Conservation (phyloP, 2,888 invertebrate genomes). For the Oxytorus armatus region DNA sequence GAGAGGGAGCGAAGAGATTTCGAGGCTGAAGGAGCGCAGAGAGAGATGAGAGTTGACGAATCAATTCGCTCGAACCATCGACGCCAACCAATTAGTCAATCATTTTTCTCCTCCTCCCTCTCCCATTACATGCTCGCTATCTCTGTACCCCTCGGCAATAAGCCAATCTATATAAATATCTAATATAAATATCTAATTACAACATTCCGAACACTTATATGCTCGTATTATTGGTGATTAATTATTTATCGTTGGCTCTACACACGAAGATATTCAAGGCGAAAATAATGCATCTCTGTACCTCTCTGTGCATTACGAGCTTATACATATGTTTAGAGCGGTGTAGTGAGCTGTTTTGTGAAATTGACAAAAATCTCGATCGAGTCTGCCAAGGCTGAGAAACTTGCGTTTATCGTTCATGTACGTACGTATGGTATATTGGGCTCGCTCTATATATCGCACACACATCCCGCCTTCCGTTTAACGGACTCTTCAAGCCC, state of each 20-base stretch:
- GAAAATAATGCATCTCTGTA: not conserved
- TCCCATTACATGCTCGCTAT: not conserved
- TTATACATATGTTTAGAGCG: not conserved
- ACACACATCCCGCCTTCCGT: constrained; percentile 50
- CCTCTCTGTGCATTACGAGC: not conserved
- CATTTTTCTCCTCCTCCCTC: constrained; percentile 35
- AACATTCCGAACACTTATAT: constrained; percentile 53
- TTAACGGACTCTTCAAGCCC: constrained; percentile 58
- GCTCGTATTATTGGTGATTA: constrained; percentile 30
- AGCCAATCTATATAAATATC: constrained; percentile 50
- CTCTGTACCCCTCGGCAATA: constrained; percentile 5
- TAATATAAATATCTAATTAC: constrained; percentile 63
- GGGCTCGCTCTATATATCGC: constrained; percentile 23
- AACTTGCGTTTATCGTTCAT: constrained; percentile 13
- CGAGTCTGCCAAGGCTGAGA: constrained; percentile 16
- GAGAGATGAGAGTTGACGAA: constrained; percentile 54
- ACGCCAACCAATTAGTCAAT: constrained; percentile 58
- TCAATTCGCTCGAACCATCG: constrained; percentile 53
- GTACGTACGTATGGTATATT: not conserved
- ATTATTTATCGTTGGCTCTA: constrained; percentile 21
- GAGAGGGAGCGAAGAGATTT: constrained; percentile 14
- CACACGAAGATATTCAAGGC: not conserved
- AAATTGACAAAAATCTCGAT: constrained; percentile 57
- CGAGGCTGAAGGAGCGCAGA: not conserved
- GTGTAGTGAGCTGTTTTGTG: constrained; percentile 18